These are phyloP conservation scores for Coturnix japonica DNA, from an alignment of 2,113 vertebrate genomes.

Conservation along the genomic window DNA sequence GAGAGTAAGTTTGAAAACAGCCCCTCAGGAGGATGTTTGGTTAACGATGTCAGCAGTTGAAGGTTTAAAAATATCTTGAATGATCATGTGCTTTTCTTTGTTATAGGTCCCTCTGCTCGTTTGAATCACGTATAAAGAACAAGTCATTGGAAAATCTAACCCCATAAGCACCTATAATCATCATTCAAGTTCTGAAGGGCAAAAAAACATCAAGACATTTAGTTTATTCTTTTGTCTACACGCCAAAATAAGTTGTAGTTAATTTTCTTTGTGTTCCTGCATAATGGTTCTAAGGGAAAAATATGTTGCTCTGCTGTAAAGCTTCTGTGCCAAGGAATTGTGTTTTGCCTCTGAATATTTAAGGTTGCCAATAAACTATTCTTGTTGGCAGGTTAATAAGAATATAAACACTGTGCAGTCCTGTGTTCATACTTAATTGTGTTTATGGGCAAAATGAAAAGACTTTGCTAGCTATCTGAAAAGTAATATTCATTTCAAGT, in stretches of 20 bases:
- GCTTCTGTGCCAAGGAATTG: slow-evolving; percentile 79
- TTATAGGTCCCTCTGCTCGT: slow-evolving; percentile 79
- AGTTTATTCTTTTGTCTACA: slow-evolving; percentile 51
- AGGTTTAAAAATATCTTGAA: slow-evolving; percentile 4
- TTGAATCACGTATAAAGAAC: slow-evolving; percentile 56
- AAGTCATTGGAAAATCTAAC: slow-evolving; percentile 44
- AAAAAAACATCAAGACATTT: slow-evolving; percentile 31
- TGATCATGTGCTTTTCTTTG: slow-evolving; percentile 59
- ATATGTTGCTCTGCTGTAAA: slow-evolving; percentile 44
- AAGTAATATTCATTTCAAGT: slow-evolving; percentile 33
- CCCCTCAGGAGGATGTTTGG: not conserved
- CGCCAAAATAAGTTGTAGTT: slow-evolving; percentile 66
- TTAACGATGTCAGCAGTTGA: not conserved
- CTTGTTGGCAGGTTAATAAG: slow-evolving; percentile 74
- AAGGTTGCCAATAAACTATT: slow-evolving; percentile 79
- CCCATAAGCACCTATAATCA: not conserved
- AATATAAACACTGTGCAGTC: slow-evolving; percentile 32
- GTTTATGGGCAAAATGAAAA: slow-evolving; percentile 36
- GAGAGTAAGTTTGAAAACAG: not conserved
- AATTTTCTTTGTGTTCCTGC: slow-evolving; percentile 51
- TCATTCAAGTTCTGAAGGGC: slow-evolving; percentile 18
- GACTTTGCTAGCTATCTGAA: slow-evolving; percentile 28
- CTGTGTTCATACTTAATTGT: slow-evolving; percentile 42
- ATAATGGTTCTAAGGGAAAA: slow-evolving; percentile 52
- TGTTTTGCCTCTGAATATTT: slow-evolving; percentile 76